Evolutionary conservation across 2,797 vertebrate species (phyloP).

Genomic region (Streptopelia turtur): DNA sequence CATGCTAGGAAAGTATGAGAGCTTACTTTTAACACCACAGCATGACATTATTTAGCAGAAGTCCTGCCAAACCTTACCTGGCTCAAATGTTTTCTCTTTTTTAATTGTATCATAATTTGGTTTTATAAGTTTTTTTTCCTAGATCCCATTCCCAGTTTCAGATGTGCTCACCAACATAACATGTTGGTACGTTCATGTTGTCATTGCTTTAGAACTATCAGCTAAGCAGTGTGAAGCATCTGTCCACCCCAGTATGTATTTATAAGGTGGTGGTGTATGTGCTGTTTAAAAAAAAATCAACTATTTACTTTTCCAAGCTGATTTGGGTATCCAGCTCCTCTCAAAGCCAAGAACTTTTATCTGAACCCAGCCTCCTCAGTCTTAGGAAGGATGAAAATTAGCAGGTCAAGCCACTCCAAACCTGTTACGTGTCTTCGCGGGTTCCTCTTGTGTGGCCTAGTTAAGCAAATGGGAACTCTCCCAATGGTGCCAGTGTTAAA

Average conservation of each 20-base stretch:
- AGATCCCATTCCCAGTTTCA: neutral
- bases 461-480: conserved; percentile 32
- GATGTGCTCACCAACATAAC: neutral
- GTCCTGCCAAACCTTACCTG: neutral
- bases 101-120: neutral
- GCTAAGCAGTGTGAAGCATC: neutral
- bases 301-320: neutral
- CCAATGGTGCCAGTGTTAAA: neutral
- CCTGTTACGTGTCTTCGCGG: neutral
- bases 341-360: neutral
- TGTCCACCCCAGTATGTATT: neutral
- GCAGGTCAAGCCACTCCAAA: neutral
- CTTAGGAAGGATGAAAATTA: neutral
- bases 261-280: neutral
- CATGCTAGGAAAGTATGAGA: neutral
- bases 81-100: neutral
- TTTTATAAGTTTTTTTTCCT: neutral
- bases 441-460: neutral
- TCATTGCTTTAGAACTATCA: neutral
- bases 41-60: neutral
- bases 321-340: neutral
- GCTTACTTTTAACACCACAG: neutral
- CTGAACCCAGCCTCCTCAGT: neutral
- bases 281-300: neutral
- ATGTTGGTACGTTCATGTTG: neutral